Evolutionary conservation across 2,797 vertebrate genomes (phyloP), one percentile per base, ranked within the genome.

Genomic region (Labeo calbasu): DNA sequence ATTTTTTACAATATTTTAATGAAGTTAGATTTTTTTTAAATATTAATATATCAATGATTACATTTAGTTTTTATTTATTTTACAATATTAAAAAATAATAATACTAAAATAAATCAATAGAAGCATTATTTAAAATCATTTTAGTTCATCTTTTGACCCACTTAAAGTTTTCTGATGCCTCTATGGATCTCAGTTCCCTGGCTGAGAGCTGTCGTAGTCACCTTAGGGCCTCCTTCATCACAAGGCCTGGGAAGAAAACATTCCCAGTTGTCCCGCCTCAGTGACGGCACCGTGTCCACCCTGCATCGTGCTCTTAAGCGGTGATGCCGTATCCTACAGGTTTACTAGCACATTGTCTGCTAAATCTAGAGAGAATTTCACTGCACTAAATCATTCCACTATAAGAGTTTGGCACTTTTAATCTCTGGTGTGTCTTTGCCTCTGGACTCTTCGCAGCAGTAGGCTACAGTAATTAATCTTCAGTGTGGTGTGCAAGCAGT

Each of bases 381-480:
- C 69, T 79, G 88, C 90, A 90, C 91, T 94, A 92, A 93, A 94
- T 95, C 93, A 93, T 90, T 92, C 92, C 92, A 94, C 89, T 93
- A 93, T 94, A 92, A 87, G 87, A 89, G 92, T 89, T 87, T 93
- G 92, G 92, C 91, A 91, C 90, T 94, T 92, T 93, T 94, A 94
- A 95, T 95, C 94, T 94, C 91, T 89, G 87, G 89, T 92, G 91
- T 92, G 93, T 90, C 85, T 88, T 90, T 92, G 90, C 91, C 93
- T 92, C 92, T 86, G 83, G 90, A 92, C 91, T 91, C 90, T 92
- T 91, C 92, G 89, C 91, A 70, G 88, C 87, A 91, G 86, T 87
- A 90, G 91, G 90, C 90, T 92, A 92, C 91, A 91, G 94, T 95
- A 95, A 95, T 95, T 95, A 94, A 95, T 96, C 95, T 94, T 94